Conservation (phyloP, 2,113 vertebrate species). For the Urocitellus parryii region DNA sequence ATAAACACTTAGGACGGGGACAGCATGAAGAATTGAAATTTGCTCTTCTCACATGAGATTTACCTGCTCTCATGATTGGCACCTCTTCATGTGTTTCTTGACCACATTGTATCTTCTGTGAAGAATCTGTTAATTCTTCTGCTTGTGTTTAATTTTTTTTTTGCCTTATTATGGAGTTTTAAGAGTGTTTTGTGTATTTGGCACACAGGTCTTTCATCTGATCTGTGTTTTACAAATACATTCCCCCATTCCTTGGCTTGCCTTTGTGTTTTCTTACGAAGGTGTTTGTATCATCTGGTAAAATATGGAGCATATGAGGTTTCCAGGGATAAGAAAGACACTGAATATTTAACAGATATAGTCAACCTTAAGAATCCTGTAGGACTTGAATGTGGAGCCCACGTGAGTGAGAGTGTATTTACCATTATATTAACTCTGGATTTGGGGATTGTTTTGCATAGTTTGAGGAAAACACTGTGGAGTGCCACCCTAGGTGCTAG, state of each 20-base stretch:
- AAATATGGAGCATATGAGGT: not conserved
- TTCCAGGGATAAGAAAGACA: not conserved
- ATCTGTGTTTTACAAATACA: not conserved
- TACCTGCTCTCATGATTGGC: not conserved
- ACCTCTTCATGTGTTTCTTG: slow-evolving; percentile 7
- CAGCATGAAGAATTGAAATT: not conserved
- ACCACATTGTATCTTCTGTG: slow-evolving; percentile 4
- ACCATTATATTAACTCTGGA: not conserved
- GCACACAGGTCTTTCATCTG: not conserved
- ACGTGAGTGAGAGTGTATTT: slow-evolving; percentile 13
- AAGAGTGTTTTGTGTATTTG: not conserved
- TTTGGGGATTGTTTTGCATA: slow-evolving; percentile 16
- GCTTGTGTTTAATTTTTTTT: slow-evolving; percentile 21
- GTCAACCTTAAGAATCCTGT: not conserved
- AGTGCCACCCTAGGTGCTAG: not conserved
- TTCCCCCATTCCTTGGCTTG: not conserved
- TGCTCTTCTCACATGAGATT: not conserved
- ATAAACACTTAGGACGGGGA: not conserved
- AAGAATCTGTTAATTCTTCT: slow-evolving; percentile 8
- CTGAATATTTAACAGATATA: not conserved
- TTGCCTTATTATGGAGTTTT: slow-evolving; percentile 10
- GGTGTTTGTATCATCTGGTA: not conserved
- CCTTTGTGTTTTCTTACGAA: slow-evolving; percentile 1
- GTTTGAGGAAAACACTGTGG: not conserved
- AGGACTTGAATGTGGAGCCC: not conserved